phyloP scores from a whole-genome alignment of 2,113 vertebrate genomes.

The Dunckerocampus dactyliophorus region DNA sequence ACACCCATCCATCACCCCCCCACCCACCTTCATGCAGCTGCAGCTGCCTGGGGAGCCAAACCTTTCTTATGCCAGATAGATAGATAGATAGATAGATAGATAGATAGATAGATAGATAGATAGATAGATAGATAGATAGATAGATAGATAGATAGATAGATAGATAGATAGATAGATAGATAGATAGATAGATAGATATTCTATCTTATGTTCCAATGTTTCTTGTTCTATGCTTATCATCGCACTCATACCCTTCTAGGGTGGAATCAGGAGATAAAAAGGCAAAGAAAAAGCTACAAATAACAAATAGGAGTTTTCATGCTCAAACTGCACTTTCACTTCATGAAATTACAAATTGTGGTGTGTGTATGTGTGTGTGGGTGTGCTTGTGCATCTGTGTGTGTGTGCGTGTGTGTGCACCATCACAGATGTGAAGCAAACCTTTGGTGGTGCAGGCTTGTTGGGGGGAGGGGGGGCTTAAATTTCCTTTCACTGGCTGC shows the following conservation, averaged over 20 bases:
- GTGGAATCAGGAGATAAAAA: too few relatives aligned
- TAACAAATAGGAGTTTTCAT: too few relatives aligned
- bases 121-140: neutral
- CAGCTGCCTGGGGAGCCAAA: constrained; percentile 43
- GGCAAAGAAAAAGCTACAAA: too few relatives aligned
- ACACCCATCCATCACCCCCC: constrained; percentile 74
- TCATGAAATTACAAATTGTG: too few relatives aligned
- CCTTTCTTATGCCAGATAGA: constrained; percentile 11
- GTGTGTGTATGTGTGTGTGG: too few relatives aligned
- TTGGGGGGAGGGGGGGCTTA: constrained; percentile 69
- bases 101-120: neutral
- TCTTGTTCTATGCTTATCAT: constrained; percentile 20
- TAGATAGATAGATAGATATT: too few relatives aligned
- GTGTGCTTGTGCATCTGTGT: neutral
- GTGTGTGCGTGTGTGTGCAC: constrained; percentile 4
- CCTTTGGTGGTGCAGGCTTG: constrained; percentile 19
- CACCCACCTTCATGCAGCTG: constrained; percentile 61
- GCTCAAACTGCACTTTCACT: too few relatives aligned
- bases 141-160: neutral
- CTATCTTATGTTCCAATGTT: neutral
- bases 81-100: constrained; percentile 6
- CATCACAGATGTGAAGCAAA: constrained; percentile 19
- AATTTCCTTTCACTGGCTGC: constrained; percentile 89
- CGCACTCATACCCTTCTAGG: neutral
- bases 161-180: too few relatives aligned